Evolutionary conservation across 2,113 vertebrate genomes (phyloP).

Genomic region (Podarcis muralis): DNA sequence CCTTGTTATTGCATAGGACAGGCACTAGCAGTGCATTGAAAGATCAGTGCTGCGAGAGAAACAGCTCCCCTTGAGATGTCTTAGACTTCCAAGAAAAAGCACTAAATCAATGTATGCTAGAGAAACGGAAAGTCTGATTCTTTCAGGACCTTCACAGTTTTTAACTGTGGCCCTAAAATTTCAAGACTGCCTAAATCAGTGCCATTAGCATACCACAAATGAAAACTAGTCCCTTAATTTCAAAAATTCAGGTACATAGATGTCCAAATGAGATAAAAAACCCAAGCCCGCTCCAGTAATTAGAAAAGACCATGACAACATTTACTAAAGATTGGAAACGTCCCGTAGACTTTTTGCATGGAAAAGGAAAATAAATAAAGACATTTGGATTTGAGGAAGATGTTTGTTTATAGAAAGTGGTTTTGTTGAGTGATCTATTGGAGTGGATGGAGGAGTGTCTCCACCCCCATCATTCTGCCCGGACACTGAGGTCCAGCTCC

Average conservation of each 20-base stretch:
- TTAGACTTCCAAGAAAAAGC: conserved; percentile 70
- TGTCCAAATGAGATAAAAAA: conserved; percentile 45
- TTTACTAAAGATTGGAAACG: background rate
- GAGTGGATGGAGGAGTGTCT: too few species aligned
- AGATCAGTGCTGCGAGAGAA: conserved; percentile 76
- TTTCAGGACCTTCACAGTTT: conserved; percentile 58
- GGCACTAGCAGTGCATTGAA: conserved; percentile 77
- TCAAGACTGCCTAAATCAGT: conserved; percentile 57
- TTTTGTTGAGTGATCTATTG: too few species aligned
- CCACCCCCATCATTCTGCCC: too few species aligned
- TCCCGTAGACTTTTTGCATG: too few species aligned
- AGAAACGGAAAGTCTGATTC: conserved; percentile 73
- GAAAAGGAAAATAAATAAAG: too few species aligned
- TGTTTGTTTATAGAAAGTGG: too few species aligned
- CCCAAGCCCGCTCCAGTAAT: conserved; percentile 59
- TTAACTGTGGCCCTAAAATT: conserved; percentile 50
- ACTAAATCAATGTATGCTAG: conserved; percentile 74
- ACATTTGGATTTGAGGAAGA: too few species aligned
- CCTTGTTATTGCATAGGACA: conserved; percentile 77
- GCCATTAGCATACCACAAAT: conserved; percentile 62
- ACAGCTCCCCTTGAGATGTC: conserved; percentile 66
- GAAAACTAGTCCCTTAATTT: conserved; percentile 53
- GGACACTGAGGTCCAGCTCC: too few species aligned
- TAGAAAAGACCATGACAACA: conserved; percentile 46
- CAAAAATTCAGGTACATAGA: conserved; percentile 38